phyloP scores from a whole-genome alignment of 1,140 invertebrate genomes.

The Carcinoscorpius rotundicauda region DNA sequence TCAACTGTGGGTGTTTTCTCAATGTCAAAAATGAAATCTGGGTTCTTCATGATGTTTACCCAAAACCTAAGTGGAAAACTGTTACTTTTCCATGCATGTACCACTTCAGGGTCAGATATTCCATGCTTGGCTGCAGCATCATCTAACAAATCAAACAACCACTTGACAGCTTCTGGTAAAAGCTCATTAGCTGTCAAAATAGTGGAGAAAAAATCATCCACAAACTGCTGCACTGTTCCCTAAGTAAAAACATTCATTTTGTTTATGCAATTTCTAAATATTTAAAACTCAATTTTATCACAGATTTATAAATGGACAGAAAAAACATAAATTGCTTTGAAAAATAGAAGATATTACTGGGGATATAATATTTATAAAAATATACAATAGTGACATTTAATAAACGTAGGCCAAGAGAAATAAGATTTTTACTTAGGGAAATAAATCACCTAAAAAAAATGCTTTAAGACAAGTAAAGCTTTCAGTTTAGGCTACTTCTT shows the following conservation, averaged over 20 bases:
- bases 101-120: conserved; percentile 73
- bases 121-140: conserved; percentile 72
- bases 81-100: conserved; percentile 94
- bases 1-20: conserved; percentile 84
- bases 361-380: background rate
- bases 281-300: background rate
- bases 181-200: conserved; percentile 78
- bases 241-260: conserved; percentile 17
- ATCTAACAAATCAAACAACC: conserved; percentile 88
- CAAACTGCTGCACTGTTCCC: conserved; percentile 91
- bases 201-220: conserved; percentile 85
- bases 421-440: no score
- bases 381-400: no score
- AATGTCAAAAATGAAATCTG: conserved; percentile 92
- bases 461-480: no score
- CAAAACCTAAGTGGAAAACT: conserved; percentile 86
- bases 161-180: conserved; percentile 78
- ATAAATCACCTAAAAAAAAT: no score
- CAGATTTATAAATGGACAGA: background rate
- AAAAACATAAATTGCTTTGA: no score
- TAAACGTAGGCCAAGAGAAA: no score
- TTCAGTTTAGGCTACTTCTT: no score
- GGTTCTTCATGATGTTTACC: conserved; percentile 95
- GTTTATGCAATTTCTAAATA: background rate
- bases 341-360: no score